Evolutionary conservation across 2,888 invertebrate species (phyloP).

Genomic region (Carabus problematicus): DNA sequence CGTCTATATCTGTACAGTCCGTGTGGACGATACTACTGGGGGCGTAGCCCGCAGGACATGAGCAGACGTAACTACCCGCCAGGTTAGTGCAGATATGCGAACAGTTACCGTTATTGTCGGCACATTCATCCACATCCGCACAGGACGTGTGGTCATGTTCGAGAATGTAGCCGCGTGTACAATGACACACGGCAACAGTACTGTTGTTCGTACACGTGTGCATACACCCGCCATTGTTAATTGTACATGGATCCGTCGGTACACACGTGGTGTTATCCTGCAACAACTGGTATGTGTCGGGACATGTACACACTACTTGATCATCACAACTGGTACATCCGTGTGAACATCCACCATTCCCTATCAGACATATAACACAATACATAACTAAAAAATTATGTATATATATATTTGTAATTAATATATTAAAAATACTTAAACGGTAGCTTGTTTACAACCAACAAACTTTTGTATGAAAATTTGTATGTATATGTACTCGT

Average conservation of each 20-base stretch:
- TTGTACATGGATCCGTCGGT: constrained; percentile 62
- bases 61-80: constrained; percentile 58
- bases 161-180: constrained; percentile 58
- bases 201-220: constrained; percentile 62
- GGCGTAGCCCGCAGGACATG: constrained; percentile 63
- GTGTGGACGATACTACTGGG: constrained; percentile 56
- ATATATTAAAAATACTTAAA: too few relatives aligned
- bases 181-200: constrained; percentile 61
- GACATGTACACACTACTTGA: constrained; percentile 60
- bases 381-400: too few relatives aligned
- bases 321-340: constrained; percentile 60
- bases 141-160: constrained; percentile 43
- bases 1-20: constrained; percentile 63
- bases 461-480: constrained; percentile 30
- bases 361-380: constrained; percentile 58
- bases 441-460: too few relatives aligned
- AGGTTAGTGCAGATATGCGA: constrained; percentile 54
- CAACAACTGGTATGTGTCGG: constrained; percentile 56
- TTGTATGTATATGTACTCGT: constrained; percentile 47
- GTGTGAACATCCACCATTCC: constrained; percentile 65
- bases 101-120: constrained; percentile 58
- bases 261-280: constrained; percentile 51
- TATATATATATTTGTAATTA: constrained; percentile 57
- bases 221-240: constrained; percentile 59
- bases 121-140: constrained; percentile 58